These are phyloP conservation scores for Spermophilus dauricus DNA, from an alignment of 2,113 vertebrate species.

Conservation along the genomic window DNA sequence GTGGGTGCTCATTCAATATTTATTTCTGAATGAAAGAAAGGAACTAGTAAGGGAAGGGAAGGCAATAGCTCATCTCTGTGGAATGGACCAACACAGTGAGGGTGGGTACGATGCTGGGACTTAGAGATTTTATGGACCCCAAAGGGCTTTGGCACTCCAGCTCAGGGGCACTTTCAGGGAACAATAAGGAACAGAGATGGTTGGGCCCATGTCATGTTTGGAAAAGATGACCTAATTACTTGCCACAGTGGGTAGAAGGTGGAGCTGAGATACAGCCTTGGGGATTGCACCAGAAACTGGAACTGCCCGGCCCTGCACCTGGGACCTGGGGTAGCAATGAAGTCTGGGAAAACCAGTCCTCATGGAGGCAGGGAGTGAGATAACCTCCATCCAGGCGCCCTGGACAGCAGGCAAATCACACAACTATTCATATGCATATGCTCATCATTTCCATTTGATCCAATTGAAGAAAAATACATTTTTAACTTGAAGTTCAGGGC, in stretches of 20 bases:
- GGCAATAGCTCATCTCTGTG: not conserved
- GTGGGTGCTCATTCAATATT: not conserved
- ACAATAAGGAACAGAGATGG: not conserved
- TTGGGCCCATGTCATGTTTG: not conserved
- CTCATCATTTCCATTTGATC: not conserved
- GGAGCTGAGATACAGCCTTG: not conserved
- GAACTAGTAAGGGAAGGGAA: not conserved
- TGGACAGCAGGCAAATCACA: not conserved
- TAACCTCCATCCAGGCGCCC: not conserved
- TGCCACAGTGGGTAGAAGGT: not conserved
- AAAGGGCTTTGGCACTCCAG: not conserved
- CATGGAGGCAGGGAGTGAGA: not conserved
- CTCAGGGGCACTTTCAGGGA: too few relatives aligned
- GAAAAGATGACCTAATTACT: slow-evolving; percentile 45
- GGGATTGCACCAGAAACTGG: slow-evolving; percentile 19
- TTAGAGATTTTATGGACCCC: not conserved
- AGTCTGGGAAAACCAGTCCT: not conserved
- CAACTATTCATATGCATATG: not conserved
- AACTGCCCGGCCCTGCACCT: not conserved
- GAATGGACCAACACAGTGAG: not conserved
- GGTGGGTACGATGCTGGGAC: not conserved
- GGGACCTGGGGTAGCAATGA: not conserved
- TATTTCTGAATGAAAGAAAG: not conserved
- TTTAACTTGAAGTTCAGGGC: not conserved
- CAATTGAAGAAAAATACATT: not conserved